These are phyloP conservation scores for Albula glossodonta DNA, from an alignment of 2,113 vertebrate genomes.

Conservation along the genomic window DNA sequence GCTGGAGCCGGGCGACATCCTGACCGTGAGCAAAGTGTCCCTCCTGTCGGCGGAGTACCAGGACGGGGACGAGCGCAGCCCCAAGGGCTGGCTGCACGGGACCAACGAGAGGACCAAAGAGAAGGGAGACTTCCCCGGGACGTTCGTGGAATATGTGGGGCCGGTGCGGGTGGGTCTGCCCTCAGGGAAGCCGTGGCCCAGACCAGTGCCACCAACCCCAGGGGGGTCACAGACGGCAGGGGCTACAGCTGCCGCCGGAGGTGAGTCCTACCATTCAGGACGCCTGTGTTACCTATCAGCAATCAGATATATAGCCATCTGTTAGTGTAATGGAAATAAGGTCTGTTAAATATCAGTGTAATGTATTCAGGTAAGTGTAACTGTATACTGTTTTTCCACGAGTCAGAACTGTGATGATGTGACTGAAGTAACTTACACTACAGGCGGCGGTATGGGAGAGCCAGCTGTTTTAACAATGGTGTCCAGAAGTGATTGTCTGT, in stretches of 20 bases:
- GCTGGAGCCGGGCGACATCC: constrained; percentile 73
- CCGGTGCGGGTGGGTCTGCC: constrained; percentile 42
- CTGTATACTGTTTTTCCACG: no score
- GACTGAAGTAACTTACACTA: background rate
- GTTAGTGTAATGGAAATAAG: background rate
- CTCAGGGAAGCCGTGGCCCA: constrained; percentile 63
- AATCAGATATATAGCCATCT: background rate
- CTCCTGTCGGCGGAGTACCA: constrained; percentile 63
- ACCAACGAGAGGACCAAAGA: constrained; percentile 79
- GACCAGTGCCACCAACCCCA: constrained; percentile 62
- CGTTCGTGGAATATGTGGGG: constrained; percentile 79
- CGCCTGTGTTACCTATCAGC: background rate
- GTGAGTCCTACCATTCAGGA: constrained; percentile 61
- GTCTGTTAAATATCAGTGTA: background rate
- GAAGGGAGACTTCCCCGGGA: constrained; percentile 76
- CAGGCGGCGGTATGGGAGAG: background rate
- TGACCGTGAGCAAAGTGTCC: constrained; percentile 65
- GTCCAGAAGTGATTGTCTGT: background rate
- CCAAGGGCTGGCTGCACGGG: constrained; percentile 76
- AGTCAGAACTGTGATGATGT: no score
- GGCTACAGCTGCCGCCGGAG: constrained; percentile 52
- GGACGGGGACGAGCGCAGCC: constrained; percentile 72
- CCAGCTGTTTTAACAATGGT: background rate
- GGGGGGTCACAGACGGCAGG: constrained; percentile 41
- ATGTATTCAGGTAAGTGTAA: background rate